These are phyloP conservation scores for Oedothorax gibbosus DNA, from an alignment of 1,140 invertebrate genomes.

Conservation along the genomic window DNA sequence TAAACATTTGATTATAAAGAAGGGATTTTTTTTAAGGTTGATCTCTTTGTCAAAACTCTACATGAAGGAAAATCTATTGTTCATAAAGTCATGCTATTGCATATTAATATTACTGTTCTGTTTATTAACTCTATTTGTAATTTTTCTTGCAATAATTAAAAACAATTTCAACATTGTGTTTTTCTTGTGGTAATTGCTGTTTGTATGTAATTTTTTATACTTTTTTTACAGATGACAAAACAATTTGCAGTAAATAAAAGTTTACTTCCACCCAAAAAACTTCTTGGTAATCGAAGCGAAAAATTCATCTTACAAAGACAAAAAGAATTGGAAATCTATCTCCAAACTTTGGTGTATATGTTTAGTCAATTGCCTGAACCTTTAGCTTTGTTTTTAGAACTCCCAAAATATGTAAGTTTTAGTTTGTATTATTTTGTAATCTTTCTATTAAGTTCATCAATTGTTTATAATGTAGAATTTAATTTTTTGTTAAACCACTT, in stretches of 20 bases:
- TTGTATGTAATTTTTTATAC: too few species aligned
- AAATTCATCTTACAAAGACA: slow-evolving; percentile 87
- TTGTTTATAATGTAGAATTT: background rate
- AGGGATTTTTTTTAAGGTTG: too few species aligned
- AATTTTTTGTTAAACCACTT: too few species aligned
- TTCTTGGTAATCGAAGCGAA: slow-evolving; percentile 83
- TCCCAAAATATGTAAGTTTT: slow-evolving; percentile 69
- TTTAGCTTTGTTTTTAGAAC: slow-evolving; percentile 68
- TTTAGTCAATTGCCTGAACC: slow-evolving; percentile 63
- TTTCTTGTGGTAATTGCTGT: too few species aligned
- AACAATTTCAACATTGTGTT: too few species aligned
- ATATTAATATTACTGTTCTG: too few species aligned
- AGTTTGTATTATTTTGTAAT: background rate
- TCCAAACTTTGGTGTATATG: slow-evolving; percentile 73
- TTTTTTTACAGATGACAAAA: slow-evolving; percentile 65
- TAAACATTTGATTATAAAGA: too few species aligned
- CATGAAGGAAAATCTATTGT: too few species aligned
- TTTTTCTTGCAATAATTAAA: too few species aligned
- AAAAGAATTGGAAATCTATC: slow-evolving; percentile 81
- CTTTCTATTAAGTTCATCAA: background rate
- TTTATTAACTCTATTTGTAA: too few species aligned
- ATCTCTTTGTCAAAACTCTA: too few species aligned
- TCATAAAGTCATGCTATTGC: too few species aligned
- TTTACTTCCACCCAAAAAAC: slow-evolving; percentile 89
- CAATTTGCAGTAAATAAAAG: slow-evolving; percentile 74